phyloP scores from a whole-genome alignment of 2,113 vertebrate genomes.

The Brachirus orientalis region DNA sequence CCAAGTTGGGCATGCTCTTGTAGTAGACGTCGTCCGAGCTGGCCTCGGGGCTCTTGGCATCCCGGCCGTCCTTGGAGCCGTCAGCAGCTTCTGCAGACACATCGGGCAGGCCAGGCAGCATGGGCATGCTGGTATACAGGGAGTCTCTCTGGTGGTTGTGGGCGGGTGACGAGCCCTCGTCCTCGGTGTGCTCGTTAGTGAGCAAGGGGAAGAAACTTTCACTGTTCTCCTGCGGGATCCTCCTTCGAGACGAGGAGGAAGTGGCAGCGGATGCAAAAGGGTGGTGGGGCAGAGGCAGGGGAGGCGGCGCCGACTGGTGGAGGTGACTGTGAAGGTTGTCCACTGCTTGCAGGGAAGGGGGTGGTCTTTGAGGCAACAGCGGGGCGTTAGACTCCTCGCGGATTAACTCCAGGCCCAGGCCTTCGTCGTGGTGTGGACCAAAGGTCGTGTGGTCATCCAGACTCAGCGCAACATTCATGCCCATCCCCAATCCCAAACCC shows the following conservation, averaged over 20 bases:
- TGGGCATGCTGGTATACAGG: constrained; percentile 96
- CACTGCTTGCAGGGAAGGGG: constrained; percentile 81
- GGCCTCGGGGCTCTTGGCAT: constrained; percentile 71
- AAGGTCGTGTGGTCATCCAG: constrained; percentile 77
- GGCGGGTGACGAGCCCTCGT: constrained; percentile 87
- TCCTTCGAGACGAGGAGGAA: constrained; percentile 83
- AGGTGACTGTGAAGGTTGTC: constrained; percentile 75
- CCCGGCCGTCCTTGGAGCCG: constrained; percentile 64
- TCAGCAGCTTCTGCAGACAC: constrained; percentile 72
- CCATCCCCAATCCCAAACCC: constrained; percentile 83
- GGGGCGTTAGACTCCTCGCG: constrained; percentile 93
- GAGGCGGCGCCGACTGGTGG: constrained; percentile 82
- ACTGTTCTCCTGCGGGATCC: constrained; percentile 95
- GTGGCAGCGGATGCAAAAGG: constrained; percentile 72
- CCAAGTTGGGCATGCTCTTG: constrained; percentile 99
- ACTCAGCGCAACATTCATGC: constrained; percentile 69
- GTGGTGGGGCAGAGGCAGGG: constrained; percentile 83
- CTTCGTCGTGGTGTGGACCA: constrained; percentile 73
- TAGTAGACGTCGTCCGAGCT: constrained; percentile 93
- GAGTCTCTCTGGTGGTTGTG: constrained; percentile 88
- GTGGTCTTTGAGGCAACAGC: constrained; percentile 88
- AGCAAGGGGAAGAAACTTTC: constrained; percentile 97
- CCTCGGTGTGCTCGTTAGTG: constrained; percentile 90
- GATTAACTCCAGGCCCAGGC: constrained; percentile 92
- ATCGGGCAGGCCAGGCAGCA: constrained; percentile 85